Evolutionary conservation across 2,113 vertebrate species (phyloP), one percentile per base, ranked within the genome.

Genomic region (Piliocolobus tephrosceles): DNA sequence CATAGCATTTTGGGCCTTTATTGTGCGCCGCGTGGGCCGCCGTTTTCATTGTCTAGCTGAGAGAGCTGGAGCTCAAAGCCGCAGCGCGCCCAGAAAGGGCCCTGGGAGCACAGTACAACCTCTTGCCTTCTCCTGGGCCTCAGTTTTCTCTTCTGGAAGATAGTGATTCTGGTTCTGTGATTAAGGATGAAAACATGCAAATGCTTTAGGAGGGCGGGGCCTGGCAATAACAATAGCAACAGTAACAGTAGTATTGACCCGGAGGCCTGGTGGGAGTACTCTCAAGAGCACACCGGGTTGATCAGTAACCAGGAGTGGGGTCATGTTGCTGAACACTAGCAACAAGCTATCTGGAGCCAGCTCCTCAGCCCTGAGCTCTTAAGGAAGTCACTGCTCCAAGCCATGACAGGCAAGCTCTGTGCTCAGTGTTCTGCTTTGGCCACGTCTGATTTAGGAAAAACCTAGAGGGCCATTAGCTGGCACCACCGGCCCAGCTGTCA

Each of bases 261-360:
- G 0, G 50, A 55, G 87, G 55, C 45, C 0, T 7, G 72, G 78
- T 6, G 27, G 4, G n/a, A 40, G 23, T 18, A 35, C 25, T 22
- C 5, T 12, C 10, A 4, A 20, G 32, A n/a, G 18, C 17, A 17
- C 18, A 20, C 75, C 16, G 32, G 79, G 87, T 27, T 66, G 80
- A 68, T 84, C 88, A 88, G 94, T 96, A 55, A 90, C 88, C 84
- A 52, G 70, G 55, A 50, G 52, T 6, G 22, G 40, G 70, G 25
- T 20, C 30, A 13, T 11, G 47, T 45, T 91, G 76, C 40, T 5
- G 6, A 12, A 70, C 6, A n/a, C 1, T 68, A 32, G 84, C 78
- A 61, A n/a, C 11, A 84, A 66, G 38, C 76, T 27, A 50, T 61
- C 90, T 23, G 13, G 27, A 38, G 47, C 47, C 3, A 5, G 25